Evolutionary conservation across 2,113 vertebrate genomes (phyloP).

Genomic region (Loxodonta africana): DNA sequence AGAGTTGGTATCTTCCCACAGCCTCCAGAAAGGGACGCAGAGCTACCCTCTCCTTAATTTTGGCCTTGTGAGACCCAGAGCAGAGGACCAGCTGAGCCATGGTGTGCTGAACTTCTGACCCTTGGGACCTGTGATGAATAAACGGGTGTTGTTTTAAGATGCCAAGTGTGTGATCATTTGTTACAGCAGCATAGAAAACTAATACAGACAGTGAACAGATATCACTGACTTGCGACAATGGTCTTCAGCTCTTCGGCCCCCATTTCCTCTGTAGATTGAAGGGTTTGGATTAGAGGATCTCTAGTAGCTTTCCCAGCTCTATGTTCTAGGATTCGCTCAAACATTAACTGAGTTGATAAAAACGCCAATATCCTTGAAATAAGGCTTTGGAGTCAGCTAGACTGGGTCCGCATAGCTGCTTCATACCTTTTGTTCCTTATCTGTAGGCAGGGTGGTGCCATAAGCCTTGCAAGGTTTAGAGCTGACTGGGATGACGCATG

Average conservation of each 20-base stretch:
- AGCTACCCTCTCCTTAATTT: background rate
- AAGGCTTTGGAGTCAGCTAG: background rate
- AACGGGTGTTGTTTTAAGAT: background rate
- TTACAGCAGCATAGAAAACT: fast-evolving
- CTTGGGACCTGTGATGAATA: background rate
- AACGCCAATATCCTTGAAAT: background rate
- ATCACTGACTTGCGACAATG: background rate
- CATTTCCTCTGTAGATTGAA: background rate
- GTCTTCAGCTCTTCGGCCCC: background rate
- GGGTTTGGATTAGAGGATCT: background rate
- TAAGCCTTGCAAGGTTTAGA: background rate
- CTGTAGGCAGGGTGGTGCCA: background rate
- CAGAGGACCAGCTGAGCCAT: background rate
- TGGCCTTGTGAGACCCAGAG: background rate
- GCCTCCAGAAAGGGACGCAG: background rate
- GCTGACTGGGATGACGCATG: background rate
- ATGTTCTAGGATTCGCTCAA: background rate
- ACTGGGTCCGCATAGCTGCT: background rate
- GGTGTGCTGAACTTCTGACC: background rate
- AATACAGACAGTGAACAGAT: background rate
- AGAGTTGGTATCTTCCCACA: background rate
- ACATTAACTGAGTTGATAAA: background rate
- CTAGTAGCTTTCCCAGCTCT: background rate
- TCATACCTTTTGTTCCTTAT: background rate
- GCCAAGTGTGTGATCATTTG: background rate